Evolutionary conservation across 2,113 vertebrate genomes (phyloP), one percentile per base, ranked within the genome.

Genomic region (Dipodomys merriami): DNA sequence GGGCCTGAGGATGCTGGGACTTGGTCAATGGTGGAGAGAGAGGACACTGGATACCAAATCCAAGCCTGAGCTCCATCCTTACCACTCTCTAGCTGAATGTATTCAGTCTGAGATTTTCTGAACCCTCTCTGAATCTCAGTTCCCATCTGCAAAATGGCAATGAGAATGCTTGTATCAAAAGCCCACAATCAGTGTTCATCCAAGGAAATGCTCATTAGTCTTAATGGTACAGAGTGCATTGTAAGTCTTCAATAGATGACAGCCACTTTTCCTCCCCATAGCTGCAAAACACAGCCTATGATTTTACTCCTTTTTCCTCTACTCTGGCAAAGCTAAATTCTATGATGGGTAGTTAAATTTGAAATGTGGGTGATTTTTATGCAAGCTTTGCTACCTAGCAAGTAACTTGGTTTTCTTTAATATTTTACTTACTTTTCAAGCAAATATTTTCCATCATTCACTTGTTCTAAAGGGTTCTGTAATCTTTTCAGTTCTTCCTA

Each of bases 401-500:
- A 62, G 49, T 65, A 44, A 82, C 60, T 62, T 77, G 67, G 78
- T 39, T 49, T 68, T 4, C 18, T 90, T 81, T 49, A 33, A 74
- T 65, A 39, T 29, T 94, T 92, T 81, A 97, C 97, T 98, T 97
- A 99, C 99, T 98, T 99, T 97, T 98, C 99, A 94, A 99, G 98
- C 9, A 97, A 98, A 95, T 98, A 98, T 94, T 98, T 98, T 94
- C 98, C 98, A 97, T 98, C 98, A 46, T 96, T 97, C 94, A 98
- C 98, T 95, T 98, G 98, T 96, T 98, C 98, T 97, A 98, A 97
- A 91, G 95, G 98, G 95, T 98, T 98, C 97, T 99, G 98, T 77
- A 99, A 97, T 96, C 98, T 98, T 97, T 98, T 98, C 96, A 99
- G 97, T 88, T 99, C 99, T 97, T 99, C 98, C 99, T 99, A 88